Evolutionary conservation across 37 sponge, comb jelly and placozoan genomes (phyloP).

Genomic region (Chondrilla cf. caribensis): DNA sequence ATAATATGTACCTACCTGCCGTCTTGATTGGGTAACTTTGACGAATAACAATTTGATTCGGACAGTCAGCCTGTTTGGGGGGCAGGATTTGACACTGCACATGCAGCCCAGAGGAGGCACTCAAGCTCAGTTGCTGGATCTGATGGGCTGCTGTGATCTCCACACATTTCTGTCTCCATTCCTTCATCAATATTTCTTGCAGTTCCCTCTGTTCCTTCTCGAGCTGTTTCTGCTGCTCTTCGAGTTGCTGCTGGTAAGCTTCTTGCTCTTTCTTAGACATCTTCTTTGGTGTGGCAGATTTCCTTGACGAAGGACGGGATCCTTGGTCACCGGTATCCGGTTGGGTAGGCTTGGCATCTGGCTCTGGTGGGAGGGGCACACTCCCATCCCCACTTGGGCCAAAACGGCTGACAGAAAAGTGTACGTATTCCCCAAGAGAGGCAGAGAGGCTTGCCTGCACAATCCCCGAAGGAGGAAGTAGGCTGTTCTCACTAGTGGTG

Average conservation of each 20-base stretch:
- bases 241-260: conserved; percentile 42
- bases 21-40: conserved; percentile 43
- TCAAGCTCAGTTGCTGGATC: conserved; percentile 57
- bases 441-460: conserved; percentile 30
- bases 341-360: background rate
- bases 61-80: conserved; percentile 25
- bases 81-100: conserved; percentile 37
- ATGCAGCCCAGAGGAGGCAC: conserved; percentile 50
- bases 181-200: background rate
- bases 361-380: conserved; percentile 28
- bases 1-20: background rate
- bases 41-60: conserved; percentile 28
- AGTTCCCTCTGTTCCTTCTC: conserved; percentile 37
- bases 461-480: conserved; percentile 36
- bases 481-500: background rate
- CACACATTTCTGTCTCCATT: conserved; percentile 6
- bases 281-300: conserved; percentile 44
- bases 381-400: conserved; percentile 64
- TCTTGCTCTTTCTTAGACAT: conserved; percentile 61
- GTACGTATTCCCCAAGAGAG: conserved; percentile 27
- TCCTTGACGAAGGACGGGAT: conserved; percentile 24
- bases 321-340: background rate
- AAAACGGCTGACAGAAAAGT: conserved; percentile 51
- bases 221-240: conserved; percentile 55
- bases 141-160: background rate